Evolutionary conservation across 2,113 vertebrate species (phyloP).

Genomic region (human): GRCh38 chr6:133187501-133188000

Average conservation of each 20-base stretch:
- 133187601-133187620: background rate
- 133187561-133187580: background rate
- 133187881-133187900: background rate
- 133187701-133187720: background rate
- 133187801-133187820: background rate
- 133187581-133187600: background rate
- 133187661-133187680: background rate
- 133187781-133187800: background rate
- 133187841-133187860: background rate
- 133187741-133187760: background rate
- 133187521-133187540: background rate
- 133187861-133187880: background rate
- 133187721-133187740: constrained; percentile 20
- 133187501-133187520: background rate
- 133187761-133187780: background rate
- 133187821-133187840: background rate
- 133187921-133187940: background rate
- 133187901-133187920: background rate
- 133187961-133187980: background rate
- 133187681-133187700: constrained; percentile 36
- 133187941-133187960: too few species aligned
- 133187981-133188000: background rate
- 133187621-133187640: background rate
- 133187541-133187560: background rate
- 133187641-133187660: background rate